phyloP scores from a whole-genome alignment of 2,888 invertebrate genomes.

The Aphrophora alni region DNA sequence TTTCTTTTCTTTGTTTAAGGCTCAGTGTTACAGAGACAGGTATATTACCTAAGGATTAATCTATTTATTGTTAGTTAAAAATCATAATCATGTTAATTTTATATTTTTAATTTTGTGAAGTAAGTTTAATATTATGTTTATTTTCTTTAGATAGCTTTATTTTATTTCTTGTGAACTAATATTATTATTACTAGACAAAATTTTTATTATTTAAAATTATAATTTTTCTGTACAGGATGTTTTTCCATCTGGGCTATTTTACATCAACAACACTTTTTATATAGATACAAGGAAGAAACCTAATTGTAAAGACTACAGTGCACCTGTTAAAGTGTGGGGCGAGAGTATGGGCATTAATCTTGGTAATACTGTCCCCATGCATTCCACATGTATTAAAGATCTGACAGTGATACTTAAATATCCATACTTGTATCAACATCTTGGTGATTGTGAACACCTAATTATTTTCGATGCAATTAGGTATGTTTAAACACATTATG shows the following conservation, averaged over 20 bases:
- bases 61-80: too few species aligned
- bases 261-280: constrained; percentile 80
- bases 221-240: constrained; percentile 61
- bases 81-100: too few species aligned
- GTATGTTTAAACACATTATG: too few species aligned
- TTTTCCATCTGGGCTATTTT: constrained; percentile 77
- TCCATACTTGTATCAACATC: constrained; percentile 86
- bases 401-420: constrained; percentile 63
- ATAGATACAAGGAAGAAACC: constrained; percentile 71
- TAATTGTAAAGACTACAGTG: constrained; percentile 69
- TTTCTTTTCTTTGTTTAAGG: too few species aligned
- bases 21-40: too few species aligned
- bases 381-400: constrained; percentile 56
- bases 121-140: too few species aligned
- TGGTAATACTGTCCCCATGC: constrained; percentile 64
- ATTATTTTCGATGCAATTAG: constrained; percentile 65
- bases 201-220: too few species aligned
- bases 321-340: constrained; percentile 69
- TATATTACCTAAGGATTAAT: too few species aligned
- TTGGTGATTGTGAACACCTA: constrained; percentile 91
- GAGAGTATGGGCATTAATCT: constrained; percentile 58
- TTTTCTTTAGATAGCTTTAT: too few species aligned
- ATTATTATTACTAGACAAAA: too few species aligned
- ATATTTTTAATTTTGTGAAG: too few species aligned
- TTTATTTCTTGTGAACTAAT: too few species aligned